Evolutionary conservation across 2,113 vertebrate genomes (phyloP).

Genomic region (Peromyscus leucopus): DNA sequence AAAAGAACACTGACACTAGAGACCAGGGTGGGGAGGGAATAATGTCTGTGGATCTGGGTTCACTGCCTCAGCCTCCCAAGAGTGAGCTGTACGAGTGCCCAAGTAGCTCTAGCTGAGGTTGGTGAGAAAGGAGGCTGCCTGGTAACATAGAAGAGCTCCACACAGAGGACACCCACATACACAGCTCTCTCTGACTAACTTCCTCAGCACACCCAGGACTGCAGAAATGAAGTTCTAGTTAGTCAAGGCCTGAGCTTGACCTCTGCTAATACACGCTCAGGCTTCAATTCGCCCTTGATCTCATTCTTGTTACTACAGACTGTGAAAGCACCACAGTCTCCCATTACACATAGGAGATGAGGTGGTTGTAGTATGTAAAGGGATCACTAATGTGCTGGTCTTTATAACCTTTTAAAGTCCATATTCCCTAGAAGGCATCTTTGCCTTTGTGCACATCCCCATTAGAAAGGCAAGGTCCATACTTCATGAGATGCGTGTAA

Average conservation of each 20-base stretch:
- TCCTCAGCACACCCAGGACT: background rate
- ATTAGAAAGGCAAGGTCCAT: background rate
- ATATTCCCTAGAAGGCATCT: background rate
- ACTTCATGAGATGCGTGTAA: background rate
- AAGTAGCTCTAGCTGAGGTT: background rate
- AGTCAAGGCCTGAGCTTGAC: background rate
- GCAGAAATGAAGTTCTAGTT: background rate
- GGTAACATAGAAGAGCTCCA: background rate
- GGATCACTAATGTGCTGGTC: background rate
- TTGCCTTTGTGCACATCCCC: background rate
- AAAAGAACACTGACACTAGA: background rate
- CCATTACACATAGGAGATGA: background rate
- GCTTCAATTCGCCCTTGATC: conserved; percentile 8
- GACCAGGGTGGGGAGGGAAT: background rate
- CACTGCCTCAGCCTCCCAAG: background rate
- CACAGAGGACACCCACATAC: background rate
- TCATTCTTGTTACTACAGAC: background rate
- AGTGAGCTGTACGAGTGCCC: background rate
- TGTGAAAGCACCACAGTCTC: background rate
- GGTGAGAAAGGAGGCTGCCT: background rate
- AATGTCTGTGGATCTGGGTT: background rate
- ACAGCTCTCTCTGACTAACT: background rate
- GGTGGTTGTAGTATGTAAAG: background rate
- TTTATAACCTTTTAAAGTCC: conserved; percentile 1
- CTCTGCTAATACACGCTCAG: background rate